phyloP scores from a whole-genome alignment of 2,113 vertebrate species.

The Ciconia boyciana region DNA sequence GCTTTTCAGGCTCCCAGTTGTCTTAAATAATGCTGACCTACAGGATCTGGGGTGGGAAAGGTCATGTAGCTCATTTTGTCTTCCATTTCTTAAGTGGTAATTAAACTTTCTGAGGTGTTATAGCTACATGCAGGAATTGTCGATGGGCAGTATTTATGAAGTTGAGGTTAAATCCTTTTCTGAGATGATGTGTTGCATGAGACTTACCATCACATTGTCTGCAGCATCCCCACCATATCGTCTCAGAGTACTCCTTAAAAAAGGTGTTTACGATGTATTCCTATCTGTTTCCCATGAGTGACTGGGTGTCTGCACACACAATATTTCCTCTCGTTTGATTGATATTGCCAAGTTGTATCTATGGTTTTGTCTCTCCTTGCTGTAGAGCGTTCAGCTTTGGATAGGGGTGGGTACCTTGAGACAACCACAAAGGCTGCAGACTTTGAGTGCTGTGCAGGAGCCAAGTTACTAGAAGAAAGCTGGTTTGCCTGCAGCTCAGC shows the following conservation, averaged over 20 bases:
- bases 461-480: background rate
- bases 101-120: conserved; percentile 50
- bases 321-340: background rate
- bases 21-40: conserved; percentile 68
- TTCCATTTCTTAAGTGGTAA: conserved; percentile 37
- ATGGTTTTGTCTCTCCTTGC: background rate
- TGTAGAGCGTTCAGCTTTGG: background rate
- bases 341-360: background rate
- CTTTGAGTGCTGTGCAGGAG: background rate
- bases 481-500: background rate
- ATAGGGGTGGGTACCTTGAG: background rate
- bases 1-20: conserved; percentile 41
- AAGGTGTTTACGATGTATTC: background rate
- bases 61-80: conserved; percentile 42
- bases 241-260: background rate
- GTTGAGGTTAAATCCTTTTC: background rate
- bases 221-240: background rate
- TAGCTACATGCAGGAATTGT: background rate
- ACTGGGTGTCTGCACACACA: background rate
- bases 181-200: background rate
- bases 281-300: background rate
- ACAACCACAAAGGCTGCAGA: background rate
- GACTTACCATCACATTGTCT: background rate
- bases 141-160: background rate
- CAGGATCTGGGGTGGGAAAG: conserved; percentile 53